phyloP scores from a whole-genome alignment of 2,797 vertebrate genomes.

The Bradypus variegatus region DNA sequence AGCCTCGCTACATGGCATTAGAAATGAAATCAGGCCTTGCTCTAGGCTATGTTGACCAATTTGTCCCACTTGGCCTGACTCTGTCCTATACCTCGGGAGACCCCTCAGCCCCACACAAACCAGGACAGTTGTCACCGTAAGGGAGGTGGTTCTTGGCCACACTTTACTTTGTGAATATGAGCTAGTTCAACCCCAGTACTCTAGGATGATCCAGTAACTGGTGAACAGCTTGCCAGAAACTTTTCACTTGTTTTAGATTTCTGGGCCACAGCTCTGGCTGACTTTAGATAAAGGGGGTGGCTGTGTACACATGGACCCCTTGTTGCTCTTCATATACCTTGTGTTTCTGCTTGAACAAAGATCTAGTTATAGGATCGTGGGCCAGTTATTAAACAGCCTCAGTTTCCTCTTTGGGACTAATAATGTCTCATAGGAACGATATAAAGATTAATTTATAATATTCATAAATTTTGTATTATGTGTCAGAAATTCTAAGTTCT shows the following conservation, averaged over 20 bases:
- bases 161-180: neutral
- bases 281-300: neutral
- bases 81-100: neutral
- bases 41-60: neutral
- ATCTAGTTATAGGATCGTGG: neutral
- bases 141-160: neutral
- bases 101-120: neutral
- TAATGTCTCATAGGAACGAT: neutral
- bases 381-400: neutral
- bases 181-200: neutral
- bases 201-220: neutral
- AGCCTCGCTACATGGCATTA: neutral
- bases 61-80: neutral
- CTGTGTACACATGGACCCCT: accelerated
- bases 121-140: neutral
- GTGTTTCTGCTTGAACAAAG: neutral
- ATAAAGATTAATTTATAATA: neutral
- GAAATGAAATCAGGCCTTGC: neutral
- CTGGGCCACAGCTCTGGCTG: neutral
- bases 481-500: neutral
- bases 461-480: neutral
- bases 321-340: neutral
- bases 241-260: neutral
- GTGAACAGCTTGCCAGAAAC: neutral
- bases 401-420: neutral